Evolutionary conservation across 2,888 invertebrate genomes (phyloP), one percentile per base, ranked within the genome.

Genomic region (Theodoxus fluviatilis): DNA sequence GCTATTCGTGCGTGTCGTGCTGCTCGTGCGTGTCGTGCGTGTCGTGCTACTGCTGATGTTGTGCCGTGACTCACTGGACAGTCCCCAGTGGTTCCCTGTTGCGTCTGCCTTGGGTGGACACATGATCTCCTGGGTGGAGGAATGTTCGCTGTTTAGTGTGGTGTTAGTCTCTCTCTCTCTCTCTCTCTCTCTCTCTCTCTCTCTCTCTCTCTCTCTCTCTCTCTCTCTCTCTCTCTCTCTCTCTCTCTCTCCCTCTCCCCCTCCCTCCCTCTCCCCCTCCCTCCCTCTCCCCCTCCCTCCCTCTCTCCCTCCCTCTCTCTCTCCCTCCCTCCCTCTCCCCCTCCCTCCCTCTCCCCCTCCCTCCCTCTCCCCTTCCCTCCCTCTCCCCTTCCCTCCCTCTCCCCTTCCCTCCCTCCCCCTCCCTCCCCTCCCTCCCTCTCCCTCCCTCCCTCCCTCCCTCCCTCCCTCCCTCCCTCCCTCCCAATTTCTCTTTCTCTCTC

Each of bases 101-200:
- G n/a, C n/a, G n/a, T n/a, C n/a, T n/a, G n/a, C n/a, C n/a, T n/a
- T n/a, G n/a, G n/a, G n/a, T n/a, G n/a, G n/a, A n/a, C n/a, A n/a
- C n/a, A n/a, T n/a, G n/a, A n/a, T n/a, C n/a, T n/a, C n/a, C n/a
- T n/a, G n/a, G n/a, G n/a, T n/a, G n/a, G n/a, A n/a, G n/a, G n/a
- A n/a, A n/a, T 67, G 67, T 55, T 40, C 57, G 31, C 57, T 7
- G 43, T 67, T 25, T 38, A 57, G 57, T 67, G 31, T 31, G 55
- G 67, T 40, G 38, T 67, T 38, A 67, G 67, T 63, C 64, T 69
- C 37, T 64, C 64, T 69, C 64, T 57, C 37, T 67, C 40, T 28
- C 38, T 22, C 0, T 67, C 57, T 57, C 40, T 35, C n/a, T 43
- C 22, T 35, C 18, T 37, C 9, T 28, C 31, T 38, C 37, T 55